Percentiles rank a stretch among this genome's conserved stretches.
phyloP scores from a whole-genome alignment of 2,797 vertebrate genomes.

The Tragopan temminckii region DNA sequence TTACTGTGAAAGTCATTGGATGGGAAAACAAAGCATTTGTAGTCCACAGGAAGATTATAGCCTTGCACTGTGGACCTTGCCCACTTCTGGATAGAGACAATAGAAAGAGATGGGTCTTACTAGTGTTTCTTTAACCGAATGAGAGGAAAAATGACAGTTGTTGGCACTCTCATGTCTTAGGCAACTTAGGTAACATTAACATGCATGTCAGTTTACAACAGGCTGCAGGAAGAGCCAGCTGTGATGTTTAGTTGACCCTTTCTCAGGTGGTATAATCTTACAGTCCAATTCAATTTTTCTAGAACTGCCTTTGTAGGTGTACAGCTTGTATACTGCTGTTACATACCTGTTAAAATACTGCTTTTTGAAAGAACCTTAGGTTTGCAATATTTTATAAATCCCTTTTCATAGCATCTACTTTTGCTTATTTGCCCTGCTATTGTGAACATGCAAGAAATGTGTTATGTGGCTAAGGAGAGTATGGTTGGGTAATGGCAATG shows the following conservation, averaged over 20 bases:
- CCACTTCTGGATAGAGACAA: not conserved
- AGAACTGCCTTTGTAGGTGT: not conserved
- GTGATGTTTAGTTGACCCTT: not conserved
- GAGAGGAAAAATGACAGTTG: rapidly evolving
- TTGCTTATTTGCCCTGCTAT: not conserved
- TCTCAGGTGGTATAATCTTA: not conserved
- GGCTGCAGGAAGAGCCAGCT: not conserved
- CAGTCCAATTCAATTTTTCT: not conserved
- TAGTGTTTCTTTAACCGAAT: not conserved
- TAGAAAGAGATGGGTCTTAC: not conserved
- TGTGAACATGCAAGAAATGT: rapidly evolving
- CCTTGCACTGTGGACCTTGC: not conserved
- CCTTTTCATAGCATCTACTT: not conserved
- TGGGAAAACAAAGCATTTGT: not conserved
- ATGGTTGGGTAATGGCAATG: not conserved
- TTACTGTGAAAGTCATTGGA: not conserved
- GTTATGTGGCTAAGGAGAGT: not conserved
- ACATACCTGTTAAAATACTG: not conserved
- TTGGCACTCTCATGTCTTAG: not conserved
- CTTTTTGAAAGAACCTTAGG: not conserved
- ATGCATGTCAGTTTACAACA: rapidly evolving
- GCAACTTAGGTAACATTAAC: not conserved
- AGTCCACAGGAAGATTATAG: not conserved
- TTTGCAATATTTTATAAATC: not conserved
- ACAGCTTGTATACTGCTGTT: rapidly evolving